These are phyloP conservation scores for Diceros bicornis DNA, from an alignment of 2,797 vertebrate genomes.

Conservation along the genomic window DNA sequence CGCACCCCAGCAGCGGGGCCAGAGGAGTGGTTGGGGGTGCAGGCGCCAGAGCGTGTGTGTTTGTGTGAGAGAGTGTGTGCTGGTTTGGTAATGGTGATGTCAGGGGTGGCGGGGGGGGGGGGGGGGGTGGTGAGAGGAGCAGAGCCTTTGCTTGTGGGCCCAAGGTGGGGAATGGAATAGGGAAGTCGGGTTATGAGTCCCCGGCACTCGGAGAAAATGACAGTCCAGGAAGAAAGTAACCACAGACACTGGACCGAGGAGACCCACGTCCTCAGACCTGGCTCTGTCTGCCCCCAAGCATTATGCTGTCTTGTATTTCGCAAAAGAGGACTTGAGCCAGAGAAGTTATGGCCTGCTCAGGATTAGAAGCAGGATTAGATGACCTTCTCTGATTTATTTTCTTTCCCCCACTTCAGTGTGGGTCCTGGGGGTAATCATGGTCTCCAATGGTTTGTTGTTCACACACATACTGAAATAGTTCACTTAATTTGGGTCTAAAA, in stretches of 20 bases:
- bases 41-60: not conserved
- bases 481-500: not conserved
- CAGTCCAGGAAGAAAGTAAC: not conserved
- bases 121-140: no score
- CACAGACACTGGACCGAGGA: not conserved
- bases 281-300: not conserved
- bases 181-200: not conserved
- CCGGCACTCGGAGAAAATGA: not conserved
- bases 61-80: accelerated
- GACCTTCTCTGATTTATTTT: not conserved
- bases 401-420: not conserved
- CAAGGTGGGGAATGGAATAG: not conserved
- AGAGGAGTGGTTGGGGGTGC: not conserved
- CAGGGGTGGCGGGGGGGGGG: not conserved
- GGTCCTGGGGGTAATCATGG: not conserved
- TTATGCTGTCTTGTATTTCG: not conserved
- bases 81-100: not conserved
- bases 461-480: not conserved
- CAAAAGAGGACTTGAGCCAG: not conserved
- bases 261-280: not conserved
- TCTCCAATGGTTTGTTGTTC: not conserved
- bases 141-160: not conserved
- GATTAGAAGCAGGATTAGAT: not conserved
- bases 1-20: no score
- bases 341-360: not conserved